A percentile compares a stretch with the other conserved stretches of the same genome.
phyloP scores from a whole-genome alignment of 2,888 invertebrate genomes.

The Scaptodrosophila latifasciaeformis region DNA sequence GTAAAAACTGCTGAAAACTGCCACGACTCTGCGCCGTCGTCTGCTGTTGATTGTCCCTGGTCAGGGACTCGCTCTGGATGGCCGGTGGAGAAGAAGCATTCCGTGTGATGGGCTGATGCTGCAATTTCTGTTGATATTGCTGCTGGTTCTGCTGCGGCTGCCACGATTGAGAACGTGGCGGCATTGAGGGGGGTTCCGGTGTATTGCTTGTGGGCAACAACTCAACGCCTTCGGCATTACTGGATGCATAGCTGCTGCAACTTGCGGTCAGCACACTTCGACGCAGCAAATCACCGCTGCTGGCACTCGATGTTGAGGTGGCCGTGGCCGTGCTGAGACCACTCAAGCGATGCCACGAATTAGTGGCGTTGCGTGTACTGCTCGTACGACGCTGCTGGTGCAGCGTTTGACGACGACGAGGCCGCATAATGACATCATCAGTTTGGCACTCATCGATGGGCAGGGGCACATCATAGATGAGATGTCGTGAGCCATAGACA shows the following conservation, averaged over 20 bases:
- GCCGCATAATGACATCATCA: slow-evolving; percentile 75
- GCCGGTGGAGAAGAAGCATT: slow-evolving; percentile 77
- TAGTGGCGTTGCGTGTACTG: slow-evolving; percentile 36
- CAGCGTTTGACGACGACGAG: slow-evolving; percentile 48
- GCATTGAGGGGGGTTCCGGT: slow-evolving; percentile 10
- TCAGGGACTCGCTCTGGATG: slow-evolving; percentile 35
- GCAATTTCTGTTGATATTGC: slow-evolving; percentile 21
- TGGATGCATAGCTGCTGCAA: slow-evolving; percentile 61
- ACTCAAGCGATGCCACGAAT: slow-evolving; percentile 59
- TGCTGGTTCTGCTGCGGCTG: slow-evolving; percentile 65
- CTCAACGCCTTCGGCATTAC: slow-evolving; percentile 47
- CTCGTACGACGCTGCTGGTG: slow-evolving; percentile 43
- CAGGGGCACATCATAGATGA: slow-evolving; percentile 79
- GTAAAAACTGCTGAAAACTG: slow-evolving; percentile 73
- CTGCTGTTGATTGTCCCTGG: background rate
- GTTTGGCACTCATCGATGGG: slow-evolving; percentile 78
- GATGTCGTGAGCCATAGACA: slow-evolving; percentile 77
- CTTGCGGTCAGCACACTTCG: slow-evolving; percentile 64
- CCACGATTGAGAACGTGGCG: slow-evolving; percentile 70
- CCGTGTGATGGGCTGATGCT: slow-evolving; percentile 75
- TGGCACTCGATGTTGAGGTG: slow-evolving; percentile 55
- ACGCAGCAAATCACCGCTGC: slow-evolving; percentile 55
- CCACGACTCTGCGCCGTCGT: slow-evolving; percentile 36
- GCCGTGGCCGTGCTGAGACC: slow-evolving; percentile 60
- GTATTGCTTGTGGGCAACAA: slow-evolving; percentile 8